Evolutionary conservation across 2,888 invertebrate genomes (phyloP).

Genomic region (Pyrrhosoma nymphula): DNA sequence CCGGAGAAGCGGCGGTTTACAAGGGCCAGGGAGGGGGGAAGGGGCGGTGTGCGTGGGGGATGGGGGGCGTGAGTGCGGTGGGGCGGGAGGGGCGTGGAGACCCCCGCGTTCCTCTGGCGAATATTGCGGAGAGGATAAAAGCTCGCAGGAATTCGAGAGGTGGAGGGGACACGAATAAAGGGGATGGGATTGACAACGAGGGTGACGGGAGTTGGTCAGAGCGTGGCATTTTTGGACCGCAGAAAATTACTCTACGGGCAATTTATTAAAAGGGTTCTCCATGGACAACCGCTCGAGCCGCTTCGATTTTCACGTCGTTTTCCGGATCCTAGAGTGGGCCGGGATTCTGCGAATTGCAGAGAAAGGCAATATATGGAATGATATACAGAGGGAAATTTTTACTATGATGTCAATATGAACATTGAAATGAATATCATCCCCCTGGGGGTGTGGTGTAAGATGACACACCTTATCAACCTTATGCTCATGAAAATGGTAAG

Average conservation of each 20-base stretch:
- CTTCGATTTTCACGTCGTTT: not conserved
- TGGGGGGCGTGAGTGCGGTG: not conserved
- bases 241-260: not conserved
- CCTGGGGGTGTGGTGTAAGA: not conserved
- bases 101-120: not conserved
- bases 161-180: not conserved
- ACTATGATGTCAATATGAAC: not conserved
- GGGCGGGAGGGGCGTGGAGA: not conserved
- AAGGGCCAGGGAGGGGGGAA: not conserved
- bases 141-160: constrained; percentile 33
- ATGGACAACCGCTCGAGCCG: not conserved
- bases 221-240: not conserved
- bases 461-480: too few relatives aligned
- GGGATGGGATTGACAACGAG: constrained; percentile 1
- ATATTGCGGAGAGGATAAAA: constrained; percentile 29
- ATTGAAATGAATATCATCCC: not conserved
- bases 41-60: not conserved
- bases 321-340: too few relatives aligned
- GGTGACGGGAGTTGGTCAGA: not conserved
- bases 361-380: not conserved
- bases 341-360: not conserved
- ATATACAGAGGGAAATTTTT: not conserved
- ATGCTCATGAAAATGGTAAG: too few relatives aligned
- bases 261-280: not conserved
- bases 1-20: constrained; percentile 5